Base-by-base conservation (phyloP, 2,888 invertebrate genomes). In the Amorpha juglandis region DNA sequence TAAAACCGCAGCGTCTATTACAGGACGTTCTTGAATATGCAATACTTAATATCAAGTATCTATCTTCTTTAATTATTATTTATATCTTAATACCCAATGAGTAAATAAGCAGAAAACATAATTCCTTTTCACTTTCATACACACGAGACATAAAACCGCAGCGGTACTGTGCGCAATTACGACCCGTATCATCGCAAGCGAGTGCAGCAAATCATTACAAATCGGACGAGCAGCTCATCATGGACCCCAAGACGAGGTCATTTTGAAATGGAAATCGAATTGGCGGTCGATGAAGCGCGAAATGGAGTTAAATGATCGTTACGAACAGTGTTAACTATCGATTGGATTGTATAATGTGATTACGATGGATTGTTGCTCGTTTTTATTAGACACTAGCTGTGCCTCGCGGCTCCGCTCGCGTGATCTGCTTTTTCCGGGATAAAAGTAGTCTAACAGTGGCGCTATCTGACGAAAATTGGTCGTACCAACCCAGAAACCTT, bases 181-280 rank as follows among this genome's bases (percentile, higher is more conserved):
- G 0, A 7, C 16, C 55, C 38, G 38, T 55, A 16, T 53, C 7
- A 33, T 9, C 9, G 33, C 52, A 64, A 64, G 52, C 64, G 68
- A 72, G 75, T 70, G 67, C 71, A 70, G 68, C 72, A 71, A 73
- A 70, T 76, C 73, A 71, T 75, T 74, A 70, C 71, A 63, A 66
- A 63, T 67, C 38, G 64, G 69, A 69, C 66, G 69, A 67, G 65
- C 67, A 64, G 65, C 65, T 67, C 55, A 65, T 69, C 65, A 67
- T 38, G 47, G 62, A 14, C 14, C 27, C 45, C 62, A 48, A 63
- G 27, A n/a, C 48, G 33, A 38, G 55, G 16, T 55, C 35, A 38
- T 38, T 38, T n/a, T 16, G 16, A 35, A 35, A 55, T 35, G 35
- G 55, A 55, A 55, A 55, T 55, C 55, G 55, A 35, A 35, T 35